phyloP scores from a whole-genome alignment of 2,888 invertebrate genomes.

The Lamellibrachia columna region DNA sequence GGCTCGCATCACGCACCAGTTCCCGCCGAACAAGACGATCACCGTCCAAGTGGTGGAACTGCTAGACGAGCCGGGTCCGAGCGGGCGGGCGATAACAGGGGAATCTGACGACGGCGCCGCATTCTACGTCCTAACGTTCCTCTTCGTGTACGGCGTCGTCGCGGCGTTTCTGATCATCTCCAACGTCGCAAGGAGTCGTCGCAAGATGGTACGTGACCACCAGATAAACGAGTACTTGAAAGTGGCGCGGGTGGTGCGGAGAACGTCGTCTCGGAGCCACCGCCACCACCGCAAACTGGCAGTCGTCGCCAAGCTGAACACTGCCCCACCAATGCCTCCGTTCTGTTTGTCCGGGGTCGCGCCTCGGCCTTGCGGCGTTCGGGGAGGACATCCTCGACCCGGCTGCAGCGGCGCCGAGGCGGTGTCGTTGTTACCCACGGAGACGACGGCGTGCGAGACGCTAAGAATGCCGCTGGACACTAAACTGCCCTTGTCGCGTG shows the following conservation, averaged over 20 bases:
- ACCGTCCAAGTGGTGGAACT: not conserved
- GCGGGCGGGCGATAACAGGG: not conserved
- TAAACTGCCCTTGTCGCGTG: not conserved
- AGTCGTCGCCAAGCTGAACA: not conserved
- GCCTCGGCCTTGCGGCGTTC: not conserved
- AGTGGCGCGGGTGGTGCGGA: not conserved
- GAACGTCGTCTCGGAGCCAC: not conserved
- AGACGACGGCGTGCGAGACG: not conserved
- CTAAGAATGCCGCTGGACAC: not conserved
- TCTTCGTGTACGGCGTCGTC: not conserved
- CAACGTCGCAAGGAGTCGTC: not conserved
- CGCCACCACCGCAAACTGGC: not conserved
- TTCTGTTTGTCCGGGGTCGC: not conserved
- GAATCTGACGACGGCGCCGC: not conserved
- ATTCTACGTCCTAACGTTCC: not conserved
- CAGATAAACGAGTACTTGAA: not conserved
- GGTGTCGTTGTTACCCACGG: not conserved
- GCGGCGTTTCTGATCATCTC: not conserved
- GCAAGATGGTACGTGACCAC: not conserved
- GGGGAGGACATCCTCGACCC: not conserved
- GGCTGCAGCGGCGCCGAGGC: not conserved
- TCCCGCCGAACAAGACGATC: conserved; percentile 6
- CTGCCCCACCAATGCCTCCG: not conserved
- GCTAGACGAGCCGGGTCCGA: not conserved
- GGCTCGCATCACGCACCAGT: not conserved